phyloP scores from a whole-genome alignment of 2,797 vertebrate species.

The Coregonus sp. region DNA sequence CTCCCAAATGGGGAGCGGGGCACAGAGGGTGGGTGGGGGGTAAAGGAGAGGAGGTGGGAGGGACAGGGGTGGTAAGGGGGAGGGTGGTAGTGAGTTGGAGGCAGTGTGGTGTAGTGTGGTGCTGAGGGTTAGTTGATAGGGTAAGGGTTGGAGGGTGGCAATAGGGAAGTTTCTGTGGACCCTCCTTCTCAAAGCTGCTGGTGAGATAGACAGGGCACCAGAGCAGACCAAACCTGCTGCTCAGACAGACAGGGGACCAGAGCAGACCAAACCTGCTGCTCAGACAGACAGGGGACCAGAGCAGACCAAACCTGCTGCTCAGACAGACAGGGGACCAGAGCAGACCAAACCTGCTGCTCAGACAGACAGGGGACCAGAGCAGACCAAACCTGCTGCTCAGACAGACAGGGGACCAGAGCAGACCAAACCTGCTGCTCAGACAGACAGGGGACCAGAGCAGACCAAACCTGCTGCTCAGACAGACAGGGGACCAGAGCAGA shows the following conservation, averaged over 20 bases:
- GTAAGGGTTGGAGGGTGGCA: slow-evolving; percentile 45
- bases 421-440: slow-evolving; percentile 31
- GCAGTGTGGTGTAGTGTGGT: slow-evolving; percentile 3
- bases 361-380: background rate
- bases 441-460: background rate
- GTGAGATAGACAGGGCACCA: slow-evolving; percentile 23
- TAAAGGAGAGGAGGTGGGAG: slow-evolving; percentile 40
- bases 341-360: slow-evolving; percentile 54
- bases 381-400: slow-evolving; percentile 53
- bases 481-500: background rate
- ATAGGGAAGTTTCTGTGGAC: slow-evolving; percentile 59
- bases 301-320: slow-evolving; percentile 58
- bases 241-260: slow-evolving; percentile 22
- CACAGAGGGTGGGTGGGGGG: slow-evolving; percentile 40
- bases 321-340: background rate
- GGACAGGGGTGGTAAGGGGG: slow-evolving; percentile 54
- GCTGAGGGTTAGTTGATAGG: background rate
- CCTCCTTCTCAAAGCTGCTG: slow-evolving; percentile 55
- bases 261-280: slow-evolving; percentile 56
- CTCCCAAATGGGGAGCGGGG: slow-evolving; percentile 77
- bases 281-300: slow-evolving; percentile 8
- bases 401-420: background rate
- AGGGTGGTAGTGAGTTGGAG: slow-evolving; percentile 49
- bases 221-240: slow-evolving; percentile 54
- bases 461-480: slow-evolving; percentile 49